A percentile compares a stretch with the other conserved stretches of the same genome.
These are phyloP conservation scores for Acanthis flammea DNA, from an alignment of 2,797 vertebrate species.

Conservation along the genomic window DNA sequence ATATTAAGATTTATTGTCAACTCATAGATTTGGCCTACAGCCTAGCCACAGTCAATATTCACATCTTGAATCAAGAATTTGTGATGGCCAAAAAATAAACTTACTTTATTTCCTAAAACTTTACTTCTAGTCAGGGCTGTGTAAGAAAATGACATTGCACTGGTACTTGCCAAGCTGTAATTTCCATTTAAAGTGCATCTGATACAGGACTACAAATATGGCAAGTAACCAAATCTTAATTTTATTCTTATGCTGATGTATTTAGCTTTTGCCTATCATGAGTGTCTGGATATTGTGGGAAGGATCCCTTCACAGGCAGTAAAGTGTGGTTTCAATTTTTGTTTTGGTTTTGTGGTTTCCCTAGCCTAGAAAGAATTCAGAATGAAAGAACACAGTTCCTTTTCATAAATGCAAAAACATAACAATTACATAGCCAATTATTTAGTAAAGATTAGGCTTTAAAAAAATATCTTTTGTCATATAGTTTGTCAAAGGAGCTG, in stretches of 20 bases:
- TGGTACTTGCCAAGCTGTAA: background rate
- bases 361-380: background rate
- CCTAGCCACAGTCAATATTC: conserved; percentile 40
- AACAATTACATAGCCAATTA: conserved; percentile 72
- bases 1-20: background rate
- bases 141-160: background rate
- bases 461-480: conserved; percentile 66
- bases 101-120: background rate
- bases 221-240: background rate
- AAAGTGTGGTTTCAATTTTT: background rate
- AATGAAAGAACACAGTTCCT: background rate
- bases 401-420: conserved; percentile 57
- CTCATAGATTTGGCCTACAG: conserved; percentile 34
- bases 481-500: conserved; percentile 63
- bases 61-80: conserved; percentile 23
- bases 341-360: background rate
- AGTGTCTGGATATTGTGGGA: background rate
- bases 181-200: conserved; percentile 11
- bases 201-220: background rate
- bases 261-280: background rate
- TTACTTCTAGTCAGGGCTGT: background rate
- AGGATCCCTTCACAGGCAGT: background rate
- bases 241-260: background rate
- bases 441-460: conserved; percentile 66
- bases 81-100: conserved; percentile 16